Evolutionary conservation across 1,140 invertebrate genomes (phyloP).

Genomic region (Drosophila lacteicornis): DNA sequence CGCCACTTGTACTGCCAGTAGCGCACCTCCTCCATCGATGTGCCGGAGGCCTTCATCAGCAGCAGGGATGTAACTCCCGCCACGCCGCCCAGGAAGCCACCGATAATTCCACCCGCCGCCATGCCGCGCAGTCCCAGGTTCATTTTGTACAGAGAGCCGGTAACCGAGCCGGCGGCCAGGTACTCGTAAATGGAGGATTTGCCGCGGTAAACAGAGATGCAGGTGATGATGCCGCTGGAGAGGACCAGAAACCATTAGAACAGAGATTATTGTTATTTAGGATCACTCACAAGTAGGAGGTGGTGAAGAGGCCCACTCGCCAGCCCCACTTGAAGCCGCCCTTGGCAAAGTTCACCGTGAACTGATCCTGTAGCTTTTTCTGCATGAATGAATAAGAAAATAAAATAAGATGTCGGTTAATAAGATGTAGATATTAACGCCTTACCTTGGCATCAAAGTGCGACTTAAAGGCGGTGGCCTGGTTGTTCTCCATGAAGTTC

Average conservation of each 20-base stretch:
- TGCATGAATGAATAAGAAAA: slow-evolving; percentile 72
- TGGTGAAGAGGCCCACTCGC: slow-evolving; percentile 88
- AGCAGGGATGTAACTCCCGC: slow-evolving; percentile 85
- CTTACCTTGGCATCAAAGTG: slow-evolving; percentile 89
- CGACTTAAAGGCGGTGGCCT: slow-evolving; percentile 88
- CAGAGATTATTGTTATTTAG: neutral
- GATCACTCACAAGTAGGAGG: slow-evolving; percentile 87
- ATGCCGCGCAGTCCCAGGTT: slow-evolving; percentile 88
- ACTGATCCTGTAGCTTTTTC: slow-evolving; percentile 88
- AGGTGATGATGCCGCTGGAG: slow-evolving; percentile 86
- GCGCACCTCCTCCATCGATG: slow-evolving; percentile 86
- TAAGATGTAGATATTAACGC: no score
- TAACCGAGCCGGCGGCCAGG: slow-evolving; percentile 87
- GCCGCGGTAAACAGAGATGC: slow-evolving; percentile 88
- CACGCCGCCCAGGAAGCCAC: slow-evolving; percentile 86
- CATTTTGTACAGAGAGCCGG: slow-evolving; percentile 85
- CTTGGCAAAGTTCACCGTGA: slow-evolving; percentile 88
- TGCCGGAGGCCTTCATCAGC: slow-evolving; percentile 86
- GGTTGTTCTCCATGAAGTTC: slow-evolving; percentile 90
- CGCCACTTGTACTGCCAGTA: slow-evolving; percentile 86
- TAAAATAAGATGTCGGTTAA: neutral
- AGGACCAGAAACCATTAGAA: slow-evolving; percentile 44
- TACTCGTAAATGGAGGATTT: slow-evolving; percentile 89
- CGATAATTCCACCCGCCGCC: slow-evolving; percentile 87
- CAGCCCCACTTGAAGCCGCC: slow-evolving; percentile 89